A percentile compares a stretch with the other conserved stretches of the same genome.
Evolutionary conservation across 2,113 vertebrate genomes (phyloP).

Genomic region (Microtus montanus): DNA sequence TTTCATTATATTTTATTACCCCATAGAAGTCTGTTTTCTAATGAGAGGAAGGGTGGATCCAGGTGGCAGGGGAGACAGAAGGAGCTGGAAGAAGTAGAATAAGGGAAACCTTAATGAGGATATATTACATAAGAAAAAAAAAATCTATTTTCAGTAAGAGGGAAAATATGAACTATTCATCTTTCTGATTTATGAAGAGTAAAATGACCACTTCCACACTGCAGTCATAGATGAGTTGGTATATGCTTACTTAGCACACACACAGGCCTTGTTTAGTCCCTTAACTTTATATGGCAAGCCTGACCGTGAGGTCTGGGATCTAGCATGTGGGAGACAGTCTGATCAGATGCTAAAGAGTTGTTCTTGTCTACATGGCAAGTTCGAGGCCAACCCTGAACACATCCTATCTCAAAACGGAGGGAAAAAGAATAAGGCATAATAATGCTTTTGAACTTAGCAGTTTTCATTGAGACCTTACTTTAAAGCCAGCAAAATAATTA

Average conservation of each 20-base stretch:
- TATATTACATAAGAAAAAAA: neutral
- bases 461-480: conserved; percentile 32
- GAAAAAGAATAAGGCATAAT: neutral
- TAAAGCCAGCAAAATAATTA: neutral
- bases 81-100: neutral
- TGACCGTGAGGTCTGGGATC: neutral
- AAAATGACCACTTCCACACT: conserved; percentile 8
- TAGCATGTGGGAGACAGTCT: neutral
- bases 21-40: neutral
- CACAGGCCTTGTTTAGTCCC: neutral
- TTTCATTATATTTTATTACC: neutral
- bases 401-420: neutral
- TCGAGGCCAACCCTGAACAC: neutral
- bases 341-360: neutral
- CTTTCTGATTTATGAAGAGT: neutral
- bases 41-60: neutral
- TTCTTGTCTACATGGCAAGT: neutral
- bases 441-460: neutral
- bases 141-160: neutral
- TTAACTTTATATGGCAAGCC: neutral
- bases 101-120: neutral
- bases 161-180: neutral
- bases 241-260: neutral
- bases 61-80: neutral
- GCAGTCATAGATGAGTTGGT: too few species aligned